A percentile compares a stretch with the other conserved stretches of the same genome.
Evolutionary conservation across 2,888 invertebrate genomes (phyloP).

Genomic region (Portevinia maculata): DNA sequence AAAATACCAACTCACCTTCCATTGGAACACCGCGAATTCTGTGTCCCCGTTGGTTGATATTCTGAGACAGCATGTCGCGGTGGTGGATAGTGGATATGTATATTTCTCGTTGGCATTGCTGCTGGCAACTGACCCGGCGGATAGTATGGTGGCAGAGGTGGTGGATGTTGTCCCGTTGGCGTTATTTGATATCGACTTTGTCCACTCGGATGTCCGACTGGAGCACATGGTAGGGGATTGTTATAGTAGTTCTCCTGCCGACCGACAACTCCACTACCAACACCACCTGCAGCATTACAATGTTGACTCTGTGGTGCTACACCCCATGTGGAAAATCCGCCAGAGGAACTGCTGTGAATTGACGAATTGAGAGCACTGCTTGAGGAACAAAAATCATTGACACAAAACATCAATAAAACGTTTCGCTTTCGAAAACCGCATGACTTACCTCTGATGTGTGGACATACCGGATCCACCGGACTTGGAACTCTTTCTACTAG

Average conservation of each 20-base stretch:
- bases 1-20: constrained; percentile 80
- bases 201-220: constrained; percentile 75
- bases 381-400: constrained; percentile 23
- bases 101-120: constrained; percentile 78
- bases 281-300: constrained; percentile 74
- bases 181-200: constrained; percentile 83
- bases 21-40: constrained; percentile 80
- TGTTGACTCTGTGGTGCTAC: constrained; percentile 79
- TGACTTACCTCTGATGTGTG: constrained; percentile 81
- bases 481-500: constrained; percentile 82
- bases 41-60: constrained; percentile 81
- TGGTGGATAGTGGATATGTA: constrained; percentile 82
- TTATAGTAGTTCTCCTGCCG: constrained; percentile 82
- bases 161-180: constrained; percentile 82
- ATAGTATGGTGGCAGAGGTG: constrained; percentile 81
- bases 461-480: constrained; percentile 82
- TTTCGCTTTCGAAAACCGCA: background rate
- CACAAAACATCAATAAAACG: constrained; percentile 38
- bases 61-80: constrained; percentile 82
- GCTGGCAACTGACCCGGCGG: constrained; percentile 76
- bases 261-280: constrained; percentile 67
- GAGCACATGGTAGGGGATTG: constrained; percentile 80
- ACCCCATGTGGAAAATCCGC: constrained; percentile 83
- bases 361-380: constrained; percentile 81
- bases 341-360: constrained; percentile 82